These are phyloP conservation scores for Ormyrus nitidulus DNA, from an alignment of 2,888 invertebrate genomes.

Conservation along the genomic window DNA sequence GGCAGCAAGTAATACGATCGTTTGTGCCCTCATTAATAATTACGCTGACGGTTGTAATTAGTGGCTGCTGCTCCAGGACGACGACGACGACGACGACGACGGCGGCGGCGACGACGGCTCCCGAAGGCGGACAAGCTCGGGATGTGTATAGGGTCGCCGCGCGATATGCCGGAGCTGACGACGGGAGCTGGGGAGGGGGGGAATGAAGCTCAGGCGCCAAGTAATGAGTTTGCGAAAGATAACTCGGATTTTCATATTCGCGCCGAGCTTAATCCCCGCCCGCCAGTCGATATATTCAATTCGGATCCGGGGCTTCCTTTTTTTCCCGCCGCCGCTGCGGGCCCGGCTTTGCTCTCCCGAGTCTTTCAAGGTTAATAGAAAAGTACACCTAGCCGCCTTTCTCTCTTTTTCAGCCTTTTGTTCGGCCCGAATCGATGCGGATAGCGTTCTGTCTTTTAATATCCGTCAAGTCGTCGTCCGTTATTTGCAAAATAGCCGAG, in stretches of 20 bases:
- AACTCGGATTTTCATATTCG: not conserved
- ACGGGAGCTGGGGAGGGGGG: not conserved
- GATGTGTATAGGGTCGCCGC: too few relatives aligned
- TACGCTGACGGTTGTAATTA: conserved; percentile 55
- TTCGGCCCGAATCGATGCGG: not conserved
- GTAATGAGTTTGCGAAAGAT: conserved; percentile 25
- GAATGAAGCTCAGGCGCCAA: not conserved
- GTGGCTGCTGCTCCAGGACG: conserved; percentile 8
- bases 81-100: not conserved
- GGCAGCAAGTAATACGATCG: conserved; percentile 54
- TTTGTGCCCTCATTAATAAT: conserved; percentile 57
- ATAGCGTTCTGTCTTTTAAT: not conserved
- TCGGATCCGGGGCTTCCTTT: too few relatives aligned
- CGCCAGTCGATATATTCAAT: too few relatives aligned
- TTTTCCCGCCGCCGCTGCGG: too few relatives aligned
- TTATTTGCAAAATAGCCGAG: too few relatives aligned
- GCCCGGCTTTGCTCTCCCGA: too few relatives aligned
- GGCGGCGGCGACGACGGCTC: not conserved
- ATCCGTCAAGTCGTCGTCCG: not conserved
- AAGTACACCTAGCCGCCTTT: too few relatives aligned
- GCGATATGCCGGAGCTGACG: not conserved
- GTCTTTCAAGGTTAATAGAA: too few relatives aligned
- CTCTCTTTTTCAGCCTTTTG: too few relatives aligned
- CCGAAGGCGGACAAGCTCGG: too few relatives aligned
- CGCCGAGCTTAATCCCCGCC: not conserved